Base-by-base conservation (phyloP, 2,113 vertebrate species). In the Seriola rivoliana region DNA sequence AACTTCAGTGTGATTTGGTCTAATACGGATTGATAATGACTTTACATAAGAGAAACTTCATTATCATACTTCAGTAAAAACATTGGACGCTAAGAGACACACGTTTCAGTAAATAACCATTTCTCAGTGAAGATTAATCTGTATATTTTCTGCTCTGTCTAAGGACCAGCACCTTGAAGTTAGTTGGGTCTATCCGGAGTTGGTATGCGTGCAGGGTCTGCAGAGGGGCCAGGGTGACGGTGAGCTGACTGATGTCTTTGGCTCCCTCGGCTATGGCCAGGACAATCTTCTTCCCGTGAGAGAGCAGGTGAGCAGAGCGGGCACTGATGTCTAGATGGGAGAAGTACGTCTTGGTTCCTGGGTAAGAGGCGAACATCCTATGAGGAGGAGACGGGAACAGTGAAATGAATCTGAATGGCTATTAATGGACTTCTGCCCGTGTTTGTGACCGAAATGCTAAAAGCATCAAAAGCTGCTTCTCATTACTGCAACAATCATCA, bases 341-440 rank as follows among this genome's bases (percentile, higher is more conserved):
- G 52, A 95, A 96, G 78, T 96, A 96, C 0, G 94, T 95, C 91
- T 96, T 96, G 63, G 92, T 93, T 23, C 95, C 95, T 0, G 95
- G 95, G 74, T 72, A 93, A 0, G 85, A 60, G 4, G 85, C 77
- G 64, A 96, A 95, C 95, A 96, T 94, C 91, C 95, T 96, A 74
- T 10, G 68, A 29, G 29, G 29, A 29, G 71, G 12, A 13, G 40
- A 23, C 59, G 10, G 8, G 32, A 55, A 23, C 8, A 12, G 1
- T 29, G 34, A n/a, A 6, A 75, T 8, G 1, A 13, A 23, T 38
- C 12, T 0, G 25, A 32, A n/a, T 7, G 29, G 36, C 21, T 13
- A 4, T 6, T 4, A 5, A 6, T 21, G 19, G 46, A n/a, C 4
- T 21, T 34, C 25, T 19, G 48, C 19, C 44, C 44, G 21, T 17